A percentile compares a stretch with the other conserved stretches of the same genome.
Conservation (phyloP, 1,140 invertebrate species). For the Eumaeus atala region DNA sequence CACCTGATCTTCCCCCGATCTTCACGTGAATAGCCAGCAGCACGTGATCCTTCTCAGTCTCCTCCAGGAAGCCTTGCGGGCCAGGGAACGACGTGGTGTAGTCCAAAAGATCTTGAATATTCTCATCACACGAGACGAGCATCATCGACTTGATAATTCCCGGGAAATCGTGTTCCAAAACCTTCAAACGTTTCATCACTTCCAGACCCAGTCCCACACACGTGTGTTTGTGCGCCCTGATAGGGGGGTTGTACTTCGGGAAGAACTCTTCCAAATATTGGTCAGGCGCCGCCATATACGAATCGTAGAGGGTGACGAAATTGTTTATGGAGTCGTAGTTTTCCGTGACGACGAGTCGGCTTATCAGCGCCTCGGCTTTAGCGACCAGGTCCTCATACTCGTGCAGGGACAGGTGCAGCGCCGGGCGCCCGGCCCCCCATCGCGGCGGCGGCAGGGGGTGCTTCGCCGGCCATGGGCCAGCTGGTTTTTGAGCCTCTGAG, state of each 20-base stretch:
- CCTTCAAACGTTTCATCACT: constrained; percentile 76
- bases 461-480: constrained; percentile 54
- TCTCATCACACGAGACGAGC: constrained; percentile 92
- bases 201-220: constrained; percentile 92
- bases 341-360: constrained; percentile 85
- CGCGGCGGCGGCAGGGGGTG: constrained; percentile 80
- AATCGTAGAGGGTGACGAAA: constrained; percentile 86
- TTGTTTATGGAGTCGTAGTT: constrained; percentile 92
- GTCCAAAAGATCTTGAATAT: constrained; percentile 79
- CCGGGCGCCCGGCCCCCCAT: constrained; percentile 75
- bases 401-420: constrained; percentile 78
- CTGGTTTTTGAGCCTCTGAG: constrained; percentile 73
- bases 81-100: constrained; percentile 78
- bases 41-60: constrained; percentile 92
- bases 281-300: constrained; percentile 74
- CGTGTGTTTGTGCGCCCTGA: constrained; percentile 86
- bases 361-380: constrained; percentile 85
- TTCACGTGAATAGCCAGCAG: constrained; percentile 85
- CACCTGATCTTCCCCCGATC: constrained; percentile 82
- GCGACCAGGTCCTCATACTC: constrained; percentile 85
- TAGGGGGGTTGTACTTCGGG: constrained; percentile 82
- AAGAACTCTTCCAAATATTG: constrained; percentile 50
- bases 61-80: constrained; percentile 78
- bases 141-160: constrained; percentile 81
- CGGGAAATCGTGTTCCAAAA: constrained; percentile 59